Percentiles rank a stretch among this genome's conserved stretches.
phyloP scores from a whole-genome alignment of 2,113 vertebrate species.

The Pavo muticus region DNA sequence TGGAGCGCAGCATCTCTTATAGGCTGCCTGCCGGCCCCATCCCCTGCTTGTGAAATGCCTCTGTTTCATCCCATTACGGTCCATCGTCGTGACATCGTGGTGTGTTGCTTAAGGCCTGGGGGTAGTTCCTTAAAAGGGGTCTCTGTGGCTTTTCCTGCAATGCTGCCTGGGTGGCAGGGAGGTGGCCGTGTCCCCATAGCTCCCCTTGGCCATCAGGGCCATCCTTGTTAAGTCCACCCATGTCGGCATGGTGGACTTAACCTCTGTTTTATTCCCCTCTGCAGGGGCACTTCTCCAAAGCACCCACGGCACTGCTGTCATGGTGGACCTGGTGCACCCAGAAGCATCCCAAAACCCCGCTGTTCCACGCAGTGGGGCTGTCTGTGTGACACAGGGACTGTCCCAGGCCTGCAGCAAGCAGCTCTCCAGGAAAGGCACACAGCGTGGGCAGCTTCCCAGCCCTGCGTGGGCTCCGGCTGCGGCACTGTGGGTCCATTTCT shows the following conservation, averaged over 20 bases:
- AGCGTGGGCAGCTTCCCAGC: accelerated
- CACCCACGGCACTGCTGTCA: accelerated
- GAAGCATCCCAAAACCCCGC: accelerated
- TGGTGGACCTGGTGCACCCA: not conserved
- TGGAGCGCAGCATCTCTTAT: not conserved
- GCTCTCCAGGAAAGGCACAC: accelerated
- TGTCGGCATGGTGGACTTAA: not conserved
- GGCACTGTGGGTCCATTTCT: not conserved
- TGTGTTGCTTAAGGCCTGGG: not conserved
- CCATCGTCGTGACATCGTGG: not conserved
- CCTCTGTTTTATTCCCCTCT: accelerated
- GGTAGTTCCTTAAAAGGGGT: constrained; percentile 13
- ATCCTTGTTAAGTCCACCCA: accelerated
- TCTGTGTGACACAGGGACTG: accelerated
- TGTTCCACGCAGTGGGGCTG: accelerated
- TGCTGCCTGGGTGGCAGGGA: not conserved
- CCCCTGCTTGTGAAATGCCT: not conserved
- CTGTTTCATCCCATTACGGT: not conserved
- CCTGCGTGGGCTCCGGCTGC: not conserved
- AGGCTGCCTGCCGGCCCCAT: accelerated
- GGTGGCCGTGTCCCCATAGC: not conserved
- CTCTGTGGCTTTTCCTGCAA: not conserved
- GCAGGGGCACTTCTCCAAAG: accelerated
- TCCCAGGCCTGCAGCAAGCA: not conserved
- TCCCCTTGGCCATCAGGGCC: not conserved